Evolutionary conservation across 2,113 vertebrate species (phyloP).

Genomic region (Strix aluco): DNA sequence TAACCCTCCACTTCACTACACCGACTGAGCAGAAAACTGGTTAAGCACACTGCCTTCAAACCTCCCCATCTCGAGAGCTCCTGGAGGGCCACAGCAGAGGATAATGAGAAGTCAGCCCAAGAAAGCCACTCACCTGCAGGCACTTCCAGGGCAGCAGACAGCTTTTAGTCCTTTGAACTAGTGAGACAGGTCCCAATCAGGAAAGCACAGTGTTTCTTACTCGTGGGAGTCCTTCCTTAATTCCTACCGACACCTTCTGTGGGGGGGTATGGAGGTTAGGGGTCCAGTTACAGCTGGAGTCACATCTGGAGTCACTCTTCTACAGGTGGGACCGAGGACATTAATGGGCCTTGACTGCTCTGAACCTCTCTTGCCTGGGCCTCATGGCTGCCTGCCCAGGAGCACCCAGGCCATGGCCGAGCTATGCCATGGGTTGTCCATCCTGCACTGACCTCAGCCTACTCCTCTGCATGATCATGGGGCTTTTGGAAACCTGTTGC

Average conservation of each 20-base stretch:
- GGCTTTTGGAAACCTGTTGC: background rate
- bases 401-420: background rate
- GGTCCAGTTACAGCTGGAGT: background rate
- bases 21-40: background rate
- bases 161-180: background rate
- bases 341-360: background rate
- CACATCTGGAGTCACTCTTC: background rate
- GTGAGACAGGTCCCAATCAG: background rate
- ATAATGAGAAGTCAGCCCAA: background rate
- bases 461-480: background rate
- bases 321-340: background rate
- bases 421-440: background rate
- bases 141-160: background rate
- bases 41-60: background rate
- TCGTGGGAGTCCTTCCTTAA: background rate
- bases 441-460: background rate
- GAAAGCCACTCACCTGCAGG: background rate
- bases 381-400: background rate
- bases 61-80: background rate
- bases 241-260: background rate
- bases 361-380: background rate
- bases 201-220: background rate
- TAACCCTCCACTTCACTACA: background rate
- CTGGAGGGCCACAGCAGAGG: background rate
- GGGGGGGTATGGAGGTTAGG: fast-evolving